Evolutionary conservation across 2,113 vertebrate species (phyloP).

Genomic region (Sinocyclocheilus grahami): DNA sequence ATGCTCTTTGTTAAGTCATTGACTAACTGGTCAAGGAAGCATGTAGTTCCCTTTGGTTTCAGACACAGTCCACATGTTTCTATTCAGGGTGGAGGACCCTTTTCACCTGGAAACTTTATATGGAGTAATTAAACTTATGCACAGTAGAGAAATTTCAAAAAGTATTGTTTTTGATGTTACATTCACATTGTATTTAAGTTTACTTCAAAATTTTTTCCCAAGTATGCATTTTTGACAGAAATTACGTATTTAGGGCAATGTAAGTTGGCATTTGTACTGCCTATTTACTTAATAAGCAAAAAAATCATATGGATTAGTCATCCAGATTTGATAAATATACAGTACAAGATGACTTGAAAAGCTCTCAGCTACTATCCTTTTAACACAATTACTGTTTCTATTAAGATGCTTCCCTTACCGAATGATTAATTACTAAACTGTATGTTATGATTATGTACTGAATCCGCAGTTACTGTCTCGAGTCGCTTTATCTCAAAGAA

Average conservation of each 20-base stretch:
- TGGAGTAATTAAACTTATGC: not conserved
- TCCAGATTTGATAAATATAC: not conserved
- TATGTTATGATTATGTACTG: not conserved
- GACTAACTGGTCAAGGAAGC: not conserved
- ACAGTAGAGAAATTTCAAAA: not conserved
- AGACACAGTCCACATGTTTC: not conserved
- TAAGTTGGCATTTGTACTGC: slow-evolving; percentile 5
- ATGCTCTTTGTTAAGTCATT: not conserved
- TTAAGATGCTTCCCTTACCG: not conserved
- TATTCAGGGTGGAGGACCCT: not conserved
- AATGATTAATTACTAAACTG: slow-evolving; percentile 19
- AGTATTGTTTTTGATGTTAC: not conserved
- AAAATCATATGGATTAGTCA: slow-evolving; percentile 11
- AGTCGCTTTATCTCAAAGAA: not conserved
- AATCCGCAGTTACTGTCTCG: not conserved
- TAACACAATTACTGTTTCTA: slow-evolving; percentile 18
- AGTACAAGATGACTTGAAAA: not conserved
- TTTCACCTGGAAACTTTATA: not conserved
- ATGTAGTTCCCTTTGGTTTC: not conserved
- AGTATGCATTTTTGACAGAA: slow-evolving; percentile 9
- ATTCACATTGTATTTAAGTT: not conserved
- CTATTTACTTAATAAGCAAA: slow-evolving; percentile 16
- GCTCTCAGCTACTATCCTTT: not conserved
- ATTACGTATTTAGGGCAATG: not conserved
- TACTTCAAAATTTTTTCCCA: not conserved